Percentiles rank a stretch among this genome's conserved stretches.
phyloP scores from a whole-genome alignment of 2,888 invertebrate genomes.

The Xanthorhoe designata region DNA sequence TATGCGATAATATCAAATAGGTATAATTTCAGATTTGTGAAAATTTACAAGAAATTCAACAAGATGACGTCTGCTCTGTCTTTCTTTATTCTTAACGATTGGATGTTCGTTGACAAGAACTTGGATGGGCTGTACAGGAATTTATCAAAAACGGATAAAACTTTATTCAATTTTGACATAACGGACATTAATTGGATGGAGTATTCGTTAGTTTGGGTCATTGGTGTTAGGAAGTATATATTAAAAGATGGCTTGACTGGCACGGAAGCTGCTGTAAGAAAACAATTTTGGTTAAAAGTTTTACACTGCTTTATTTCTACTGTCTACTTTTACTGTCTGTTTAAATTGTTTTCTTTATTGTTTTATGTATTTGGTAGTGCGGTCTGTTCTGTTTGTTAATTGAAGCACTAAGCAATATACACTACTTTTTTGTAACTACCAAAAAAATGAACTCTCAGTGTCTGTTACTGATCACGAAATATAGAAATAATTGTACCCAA shows the following conservation, averaged over 20 bases:
- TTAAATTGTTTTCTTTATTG: conserved; percentile 8
- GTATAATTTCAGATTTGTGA: conserved; percentile 45
- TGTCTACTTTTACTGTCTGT: conserved; percentile 7
- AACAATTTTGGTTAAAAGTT: conserved; percentile 40
- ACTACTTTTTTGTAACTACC: too few species aligned
- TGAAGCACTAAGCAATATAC: too few species aligned
- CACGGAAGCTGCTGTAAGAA: conserved; percentile 36
- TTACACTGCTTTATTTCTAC: neutral
- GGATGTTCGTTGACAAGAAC: conserved; percentile 42
- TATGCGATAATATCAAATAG: too few species aligned
- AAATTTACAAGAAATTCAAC: conserved; percentile 45
- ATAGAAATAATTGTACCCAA: too few species aligned
- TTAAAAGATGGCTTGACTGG: conserved; percentile 38
- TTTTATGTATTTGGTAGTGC: too few species aligned
- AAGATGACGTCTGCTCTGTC: conserved; percentile 29
- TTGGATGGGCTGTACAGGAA: conserved; percentile 16
- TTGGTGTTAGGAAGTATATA: conserved; percentile 45
- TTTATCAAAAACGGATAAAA: conserved; percentile 44
- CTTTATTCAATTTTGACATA: conserved; percentile 47
- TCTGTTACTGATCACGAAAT: too few species aligned
- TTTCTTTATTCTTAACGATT: conserved; percentile 44
- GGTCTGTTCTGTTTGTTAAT: too few species aligned
- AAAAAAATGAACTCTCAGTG: too few species aligned
- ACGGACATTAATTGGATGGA: conserved; percentile 39
- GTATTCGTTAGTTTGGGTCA: conserved; percentile 35